Base-by-base conservation (phyloP, 2,888 invertebrate genomes). In the Gisinianus flammeolus region DNA sequence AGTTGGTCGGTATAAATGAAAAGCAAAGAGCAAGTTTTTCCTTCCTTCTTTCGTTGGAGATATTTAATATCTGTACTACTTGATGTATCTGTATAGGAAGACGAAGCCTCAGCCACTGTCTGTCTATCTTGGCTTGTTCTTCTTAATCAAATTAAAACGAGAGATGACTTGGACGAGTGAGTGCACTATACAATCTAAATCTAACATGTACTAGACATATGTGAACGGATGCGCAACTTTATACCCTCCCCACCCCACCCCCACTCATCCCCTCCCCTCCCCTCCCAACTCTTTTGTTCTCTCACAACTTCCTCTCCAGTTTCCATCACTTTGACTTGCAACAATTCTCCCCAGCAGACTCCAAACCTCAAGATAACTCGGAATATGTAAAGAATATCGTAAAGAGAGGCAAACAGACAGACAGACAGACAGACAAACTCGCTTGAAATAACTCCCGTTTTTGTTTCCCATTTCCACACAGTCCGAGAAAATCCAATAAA, bases 111-210 rank as follows among this genome's bases (percentile, higher is more conserved):
- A n/a, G 52, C 52, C 8, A 16, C 16, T 12, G 52, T 8, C 16
- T 44, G 52, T 12, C 52, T 44, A 12, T 44, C 52, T 16, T 44
- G 52, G 16, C 52, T n/a, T n/a, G n/a, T n/a, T n/a, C n/a, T n/a
- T 44, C 62, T 28, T 64, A 64, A 64, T 64, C 62, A 64, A 64
- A 64, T 64, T 64, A 66, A 66, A 66, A 22, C 30, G n/a, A 31
- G 64, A 56, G n/a, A 56, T 35, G 35, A 35, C 5, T 8, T 12
- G 44, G 44, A 44, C 16, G 6, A 44, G 16, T 2, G n/a, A n/a
- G 8, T 44, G 6, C 35, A 35, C 35, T 44, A 19, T 44, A 44
- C 44, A 44, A 1, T 44, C 16, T 44, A 44, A 12, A 44, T 6
- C 16, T 44, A 44, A n/a, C n/a, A n/a, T n/a, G n/a, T n/a, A n/a